phyloP scores from a whole-genome alignment of 2,888 invertebrate species.

The Prosopocoilus inquinatus region DNA sequence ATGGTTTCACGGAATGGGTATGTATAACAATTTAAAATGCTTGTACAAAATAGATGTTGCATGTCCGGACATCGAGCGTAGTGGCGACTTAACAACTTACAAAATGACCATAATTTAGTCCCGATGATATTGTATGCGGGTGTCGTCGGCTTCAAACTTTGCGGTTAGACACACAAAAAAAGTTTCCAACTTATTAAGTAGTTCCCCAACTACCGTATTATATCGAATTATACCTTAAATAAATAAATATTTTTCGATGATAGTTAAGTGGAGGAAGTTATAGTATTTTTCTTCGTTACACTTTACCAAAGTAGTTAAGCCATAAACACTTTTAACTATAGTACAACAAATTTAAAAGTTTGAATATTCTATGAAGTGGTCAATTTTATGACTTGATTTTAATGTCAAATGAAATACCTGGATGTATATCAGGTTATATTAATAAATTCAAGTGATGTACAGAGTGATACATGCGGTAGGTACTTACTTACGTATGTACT shows the following conservation, averaged over 20 bases:
- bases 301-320: no score
- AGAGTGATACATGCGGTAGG: no score
- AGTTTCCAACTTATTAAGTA: neutral
- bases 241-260: constrained; percentile 18
- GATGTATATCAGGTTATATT: no score
- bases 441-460: no score
- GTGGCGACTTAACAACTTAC: constrained; percentile 24
- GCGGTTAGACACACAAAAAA: neutral
- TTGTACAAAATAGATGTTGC: constrained; percentile 11
- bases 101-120: constrained; percentile 26
- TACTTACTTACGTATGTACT: no score
- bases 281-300: neutral
- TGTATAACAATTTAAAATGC: neutral
- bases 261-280: constrained; percentile 7
- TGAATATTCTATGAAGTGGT: no score
- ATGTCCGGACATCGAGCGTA: constrained; percentile 21
- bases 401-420: no score
- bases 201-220: neutral
- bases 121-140: constrained; percentile 18
- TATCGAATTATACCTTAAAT: constrained; percentile 14
- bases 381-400: no score
- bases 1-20: neutral
- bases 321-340: no score
- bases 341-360: no score
- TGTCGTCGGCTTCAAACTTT: constrained; percentile 7